A percentile compares a stretch with the other conserved stretches of the same genome.
Evolutionary conservation across 30 jellyfish, hydroid and myxozoan species (phyloP).

Genomic region (Aurelia coerulea): DNA sequence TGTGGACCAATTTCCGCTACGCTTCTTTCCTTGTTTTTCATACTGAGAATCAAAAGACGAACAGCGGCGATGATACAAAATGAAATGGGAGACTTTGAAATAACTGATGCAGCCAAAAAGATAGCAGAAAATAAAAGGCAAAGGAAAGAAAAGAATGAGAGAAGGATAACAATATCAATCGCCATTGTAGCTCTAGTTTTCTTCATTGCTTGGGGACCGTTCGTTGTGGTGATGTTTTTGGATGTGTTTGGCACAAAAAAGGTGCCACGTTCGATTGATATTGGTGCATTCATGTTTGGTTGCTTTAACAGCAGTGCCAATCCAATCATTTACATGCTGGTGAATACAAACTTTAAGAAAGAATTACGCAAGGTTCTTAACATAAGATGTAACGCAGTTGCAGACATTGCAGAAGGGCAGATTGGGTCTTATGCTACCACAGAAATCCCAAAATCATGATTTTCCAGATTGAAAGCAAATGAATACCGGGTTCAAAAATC

Average conservation of each 20-base stretch:
- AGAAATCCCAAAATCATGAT: too few species aligned
- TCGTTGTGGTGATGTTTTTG: constrained; percentile 55
- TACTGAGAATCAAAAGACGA: constrained; percentile 19
- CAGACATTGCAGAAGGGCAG: too few species aligned
- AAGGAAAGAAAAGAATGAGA: too few species aligned
- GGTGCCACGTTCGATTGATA: constrained; percentile 38
- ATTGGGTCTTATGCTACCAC: too few species aligned
- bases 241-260: constrained; percentile 6
- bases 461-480: too few species aligned
- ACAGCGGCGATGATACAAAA: background rate
- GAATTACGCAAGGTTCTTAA: background rate
- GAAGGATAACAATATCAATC: constrained; percentile 5
- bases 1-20: constrained; percentile 83
- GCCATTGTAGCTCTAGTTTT: constrained; percentile 19
- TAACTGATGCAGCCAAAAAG: too few species aligned
- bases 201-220: constrained; percentile 70
- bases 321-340: constrained; percentile 62
- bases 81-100: background rate
- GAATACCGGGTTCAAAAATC: too few species aligned
- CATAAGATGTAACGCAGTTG: too few species aligned
- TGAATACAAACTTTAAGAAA: constrained; percentile 49
- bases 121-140: too few species aligned
- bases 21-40: constrained; percentile 31
- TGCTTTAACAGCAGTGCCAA: constrained; percentile 69
- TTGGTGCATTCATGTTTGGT: constrained; percentile 34